These are phyloP conservation scores for Eulithis prunata DNA, from an alignment of 2,888 invertebrate genomes.

Conservation along the genomic window DNA sequence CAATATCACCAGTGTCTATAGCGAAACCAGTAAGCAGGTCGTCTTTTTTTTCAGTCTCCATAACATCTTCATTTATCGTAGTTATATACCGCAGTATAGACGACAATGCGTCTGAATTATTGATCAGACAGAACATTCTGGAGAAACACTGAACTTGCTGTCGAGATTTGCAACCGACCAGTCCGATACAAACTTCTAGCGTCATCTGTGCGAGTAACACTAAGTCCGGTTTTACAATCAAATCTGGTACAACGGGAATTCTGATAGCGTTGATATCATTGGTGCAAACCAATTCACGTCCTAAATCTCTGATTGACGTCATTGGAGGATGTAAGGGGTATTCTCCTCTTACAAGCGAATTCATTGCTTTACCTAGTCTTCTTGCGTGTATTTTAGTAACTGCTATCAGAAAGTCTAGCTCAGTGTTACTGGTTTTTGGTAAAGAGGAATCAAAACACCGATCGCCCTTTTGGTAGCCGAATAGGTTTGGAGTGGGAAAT, in stretches of 20 bases:
- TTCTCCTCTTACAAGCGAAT: slow-evolving; percentile 61
- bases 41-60: slow-evolving; percentile 38
- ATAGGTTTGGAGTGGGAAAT: slow-evolving; percentile 47
- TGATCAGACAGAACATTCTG: slow-evolving; percentile 61
- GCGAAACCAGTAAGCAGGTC: slow-evolving; percentile 68
- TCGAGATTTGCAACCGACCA: slow-evolving; percentile 66
- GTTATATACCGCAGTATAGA: slow-evolving; percentile 53
- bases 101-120: slow-evolving; percentile 49
- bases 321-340: slow-evolving; percentile 65
- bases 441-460: slow-evolving; percentile 47
- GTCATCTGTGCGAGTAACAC: slow-evolving; percentile 71
- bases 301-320: slow-evolving; percentile 38
- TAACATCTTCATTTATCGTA: slow-evolving; percentile 57
- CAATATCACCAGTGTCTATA: slow-evolving; percentile 63
- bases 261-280: slow-evolving; percentile 70
- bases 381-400: slow-evolving; percentile 65
- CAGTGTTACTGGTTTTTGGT: slow-evolving; percentile 40
- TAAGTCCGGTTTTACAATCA: slow-evolving; percentile 56
- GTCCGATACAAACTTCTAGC: slow-evolving; percentile 67
- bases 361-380: slow-evolving; percentile 55
- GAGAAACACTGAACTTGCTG: slow-evolving; percentile 53
- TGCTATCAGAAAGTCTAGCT: slow-evolving; percentile 64
- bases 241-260: slow-evolving; percentile 45
- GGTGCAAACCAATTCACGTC: slow-evolving; percentile 63
- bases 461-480: slow-evolving; percentile 63